phyloP scores from a whole-genome alignment of 2,797 vertebrate species.

The Catamblyrhynchus diadema region DNA sequence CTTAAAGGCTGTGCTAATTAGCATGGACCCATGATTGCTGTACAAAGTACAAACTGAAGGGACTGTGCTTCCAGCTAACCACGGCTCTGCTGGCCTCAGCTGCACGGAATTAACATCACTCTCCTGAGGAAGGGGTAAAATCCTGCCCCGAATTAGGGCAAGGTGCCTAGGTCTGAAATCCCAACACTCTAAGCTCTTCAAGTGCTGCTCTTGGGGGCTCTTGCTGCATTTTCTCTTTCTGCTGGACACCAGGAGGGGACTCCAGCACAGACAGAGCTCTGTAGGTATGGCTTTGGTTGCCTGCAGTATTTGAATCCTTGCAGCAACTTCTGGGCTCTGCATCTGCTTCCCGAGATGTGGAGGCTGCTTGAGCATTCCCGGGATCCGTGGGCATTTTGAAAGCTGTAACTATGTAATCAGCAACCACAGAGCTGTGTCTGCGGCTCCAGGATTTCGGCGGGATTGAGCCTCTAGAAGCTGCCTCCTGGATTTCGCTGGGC shows the following conservation, averaged over 20 bases:
- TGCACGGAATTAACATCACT: neutral
- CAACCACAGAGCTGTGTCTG: accelerated
- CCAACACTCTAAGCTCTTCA: accelerated
- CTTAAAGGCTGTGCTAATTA: neutral
- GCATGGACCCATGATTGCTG: too few relatives aligned
- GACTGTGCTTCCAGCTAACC: accelerated
- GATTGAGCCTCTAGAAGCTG: accelerated
- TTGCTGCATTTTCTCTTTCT: neutral
- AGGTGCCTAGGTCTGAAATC: neutral
- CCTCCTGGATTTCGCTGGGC: accelerated
- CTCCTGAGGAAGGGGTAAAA: accelerated
- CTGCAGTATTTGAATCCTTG: accelerated
- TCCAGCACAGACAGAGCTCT: accelerated
- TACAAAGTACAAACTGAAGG: neutral
- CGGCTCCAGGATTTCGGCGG: accelerated
- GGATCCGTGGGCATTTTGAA: accelerated
- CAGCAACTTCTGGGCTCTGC: too few relatives aligned
- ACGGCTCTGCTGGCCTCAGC: accelerated
- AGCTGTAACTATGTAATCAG: neutral
- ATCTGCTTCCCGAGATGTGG: accelerated
- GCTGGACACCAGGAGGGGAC: accelerated
- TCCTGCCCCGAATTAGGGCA: neutral
- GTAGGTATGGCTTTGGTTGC: neutral
- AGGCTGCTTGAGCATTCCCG: accelerated
- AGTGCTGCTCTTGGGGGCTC: accelerated